A percentile compares a stretch with the other conserved stretches of the same genome.
Conservation (phyloP, 2,888 invertebrate species). For the Thymelicus acteon region DNA sequence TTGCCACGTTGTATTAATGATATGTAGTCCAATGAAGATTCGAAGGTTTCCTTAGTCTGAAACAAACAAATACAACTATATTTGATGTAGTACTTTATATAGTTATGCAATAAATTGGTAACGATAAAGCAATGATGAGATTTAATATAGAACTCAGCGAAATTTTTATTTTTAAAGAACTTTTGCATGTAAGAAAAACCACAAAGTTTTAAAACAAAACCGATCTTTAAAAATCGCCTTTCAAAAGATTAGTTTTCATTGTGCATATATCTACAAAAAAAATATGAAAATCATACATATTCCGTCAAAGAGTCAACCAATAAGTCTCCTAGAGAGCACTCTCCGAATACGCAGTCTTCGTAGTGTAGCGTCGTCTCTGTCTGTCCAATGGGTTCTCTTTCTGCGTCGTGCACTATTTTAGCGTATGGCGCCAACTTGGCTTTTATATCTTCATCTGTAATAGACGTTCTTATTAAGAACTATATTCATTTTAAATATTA, state of each 20-base stretch:
- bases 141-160: too few relatives aligned
- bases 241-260: too few relatives aligned
- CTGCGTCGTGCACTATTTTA: conserved; percentile 81
- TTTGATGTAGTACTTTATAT: too few relatives aligned
- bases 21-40: conserved; percentile 50
- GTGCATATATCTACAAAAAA: too few relatives aligned
- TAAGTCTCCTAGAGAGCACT: conserved; percentile 90
- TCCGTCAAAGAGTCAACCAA: conserved; percentile 87
- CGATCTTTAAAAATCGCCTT: too few relatives aligned
- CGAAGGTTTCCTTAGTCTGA: conserved; percentile 56
- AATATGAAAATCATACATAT: conserved; percentile 73
- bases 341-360: conserved; percentile 83
- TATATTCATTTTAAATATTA: too few relatives aligned
- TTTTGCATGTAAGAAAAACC: too few relatives aligned
- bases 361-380: conserved; percentile 80
- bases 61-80: conserved; percentile 42
- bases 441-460: conserved; percentile 84
- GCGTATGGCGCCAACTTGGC: conserved; percentile 86
- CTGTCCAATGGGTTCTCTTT: conserved; percentile 83
- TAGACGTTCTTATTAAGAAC: neutral
- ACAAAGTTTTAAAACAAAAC: too few relatives aligned
- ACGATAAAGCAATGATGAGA: too few relatives aligned
- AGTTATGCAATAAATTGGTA: too few relatives aligned
- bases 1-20: conserved; percentile 88
- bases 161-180: too few relatives aligned